These are phyloP conservation scores for Tamias sibiricus DNA, from an alignment of 2,113 vertebrate genomes.

Conservation along the genomic window DNA sequence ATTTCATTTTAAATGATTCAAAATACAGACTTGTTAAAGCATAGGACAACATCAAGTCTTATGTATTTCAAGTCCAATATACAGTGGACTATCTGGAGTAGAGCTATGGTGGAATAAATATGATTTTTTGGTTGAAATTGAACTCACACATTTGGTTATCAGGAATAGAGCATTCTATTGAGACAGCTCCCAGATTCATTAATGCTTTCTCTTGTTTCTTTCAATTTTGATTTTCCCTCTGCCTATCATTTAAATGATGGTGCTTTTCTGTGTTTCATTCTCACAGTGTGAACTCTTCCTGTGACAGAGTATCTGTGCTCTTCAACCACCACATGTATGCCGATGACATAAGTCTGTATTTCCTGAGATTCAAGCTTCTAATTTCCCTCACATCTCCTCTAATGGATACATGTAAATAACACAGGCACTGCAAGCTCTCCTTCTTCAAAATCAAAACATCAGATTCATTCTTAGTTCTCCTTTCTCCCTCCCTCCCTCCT, in stretches of 20 bases:
- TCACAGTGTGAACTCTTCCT: neutral
- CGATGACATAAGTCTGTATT: neutral
- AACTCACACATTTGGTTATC: neutral
- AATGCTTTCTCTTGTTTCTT: neutral
- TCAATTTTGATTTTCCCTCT: neutral
- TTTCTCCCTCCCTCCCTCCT: no score
- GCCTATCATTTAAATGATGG: neutral
- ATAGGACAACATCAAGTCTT: neutral
- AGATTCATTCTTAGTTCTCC: neutral
- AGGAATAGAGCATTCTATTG: neutral
- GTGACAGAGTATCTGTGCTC: neutral
- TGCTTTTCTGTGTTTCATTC: neutral
- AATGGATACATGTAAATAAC: neutral
- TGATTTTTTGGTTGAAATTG: neutral
- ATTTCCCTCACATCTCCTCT: neutral
- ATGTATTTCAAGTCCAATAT: neutral
- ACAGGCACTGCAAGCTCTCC: neutral
- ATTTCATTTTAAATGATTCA: constrained; percentile 34
- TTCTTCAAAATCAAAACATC: neutral
- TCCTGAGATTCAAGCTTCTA: neutral
- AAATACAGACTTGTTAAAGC: neutral
- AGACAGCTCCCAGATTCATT: neutral
- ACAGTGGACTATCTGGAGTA: neutral
- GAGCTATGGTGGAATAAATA: neutral
- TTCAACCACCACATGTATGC: neutral